Conservation (phyloP, 2,888 invertebrate species). For the Drosophila multiciliata region DNA sequence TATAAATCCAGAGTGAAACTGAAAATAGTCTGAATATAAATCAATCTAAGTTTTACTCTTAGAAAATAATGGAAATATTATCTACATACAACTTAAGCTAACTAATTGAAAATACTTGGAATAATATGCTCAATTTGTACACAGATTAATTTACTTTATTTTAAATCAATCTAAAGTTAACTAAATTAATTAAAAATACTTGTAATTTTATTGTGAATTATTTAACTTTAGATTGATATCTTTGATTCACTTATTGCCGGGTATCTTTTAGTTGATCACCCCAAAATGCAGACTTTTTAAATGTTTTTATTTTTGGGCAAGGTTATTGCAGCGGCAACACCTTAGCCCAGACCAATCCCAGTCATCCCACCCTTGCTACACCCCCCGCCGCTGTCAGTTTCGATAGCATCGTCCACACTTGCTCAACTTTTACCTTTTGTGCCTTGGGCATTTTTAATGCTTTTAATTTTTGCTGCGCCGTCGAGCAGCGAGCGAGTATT, state of each 20-base stretch:
- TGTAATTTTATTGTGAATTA: not conserved
- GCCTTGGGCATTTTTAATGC: slow-evolving; percentile 75
- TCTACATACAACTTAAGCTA: too few relatives aligned
- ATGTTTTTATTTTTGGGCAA: slow-evolving; percentile 37
- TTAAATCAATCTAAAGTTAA: not conserved
- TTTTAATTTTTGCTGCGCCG: slow-evolving; percentile 77
- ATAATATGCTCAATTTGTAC: not conserved
- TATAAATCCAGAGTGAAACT: not conserved
- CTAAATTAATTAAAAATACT: not conserved
- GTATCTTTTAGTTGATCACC: slow-evolving; percentile 36
- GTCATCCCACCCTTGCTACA: not conserved
- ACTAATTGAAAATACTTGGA: too few relatives aligned
- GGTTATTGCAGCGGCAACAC: slow-evolving; percentile 73
- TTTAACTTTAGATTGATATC: slow-evolving; percentile 1
- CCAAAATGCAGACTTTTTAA: not conserved
- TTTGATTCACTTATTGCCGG: not conserved
- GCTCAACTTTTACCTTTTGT: slow-evolving; percentile 48
- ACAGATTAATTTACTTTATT: not conserved
- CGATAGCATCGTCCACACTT: slow-evolving; percentile 34
- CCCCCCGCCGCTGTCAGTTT: slow-evolving; percentile 1
- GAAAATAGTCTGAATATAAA: not conserved
- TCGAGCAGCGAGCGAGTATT: slow-evolving; percentile 21
- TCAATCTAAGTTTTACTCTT: too few relatives aligned
- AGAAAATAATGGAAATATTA: not conserved
- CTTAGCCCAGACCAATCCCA: slow-evolving; percentile 36